Base-by-base conservation (phyloP, 2,113 vertebrate species). In the Leiothrix lutea region DNA sequence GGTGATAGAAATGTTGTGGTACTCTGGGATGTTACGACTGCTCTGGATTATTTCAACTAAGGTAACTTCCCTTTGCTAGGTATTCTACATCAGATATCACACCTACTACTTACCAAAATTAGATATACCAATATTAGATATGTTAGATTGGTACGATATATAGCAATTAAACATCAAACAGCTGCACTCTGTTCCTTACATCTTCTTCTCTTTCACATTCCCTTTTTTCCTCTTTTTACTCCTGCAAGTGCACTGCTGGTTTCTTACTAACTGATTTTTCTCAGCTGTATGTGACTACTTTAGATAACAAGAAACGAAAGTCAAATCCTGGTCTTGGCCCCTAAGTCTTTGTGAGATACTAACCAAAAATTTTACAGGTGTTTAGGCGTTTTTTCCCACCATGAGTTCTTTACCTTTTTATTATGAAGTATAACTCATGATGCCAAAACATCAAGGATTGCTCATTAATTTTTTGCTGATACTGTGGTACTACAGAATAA, bases 211-310 rank as follows among this genome's bases (percentile, higher is more conserved):
- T 35, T 85, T 67, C 22, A 12, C n/a, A 40, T 26, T 67, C 3
- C 1, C 4, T 31, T 60, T 48, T 80, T 40, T 12, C 7, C 26
- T 48, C 16, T 51, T 65, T 50, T 69, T 29, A 8, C 0, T 21
- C 7, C 20, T 6, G 2, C 6, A 54, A 14, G 7, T 9, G 5
- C 14, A 3, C 35, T 61, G 12, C 5, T 14, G 15, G 11, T n/a
- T 72, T 65, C 44, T 14, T 42, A 21, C 12, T 26, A 75, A 58
- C 10, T 50, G 28, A 9, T 8, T 72, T 51, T 8, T 44, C 33
- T 81, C 15, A 65, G 14, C 6, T 92, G 19, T 54, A 14, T 24
- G 8, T 18, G 8, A 38, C 51, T 73, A 23, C 6, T 19, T 73
- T 31, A 33, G 8, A 10, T 29, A 44, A 10, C 8, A 66, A 11